Evolutionary conservation across 1,140 invertebrate species (phyloP), one percentile per base, ranked within the genome.

Genomic region (Leptonema lineaticorne): DNA sequence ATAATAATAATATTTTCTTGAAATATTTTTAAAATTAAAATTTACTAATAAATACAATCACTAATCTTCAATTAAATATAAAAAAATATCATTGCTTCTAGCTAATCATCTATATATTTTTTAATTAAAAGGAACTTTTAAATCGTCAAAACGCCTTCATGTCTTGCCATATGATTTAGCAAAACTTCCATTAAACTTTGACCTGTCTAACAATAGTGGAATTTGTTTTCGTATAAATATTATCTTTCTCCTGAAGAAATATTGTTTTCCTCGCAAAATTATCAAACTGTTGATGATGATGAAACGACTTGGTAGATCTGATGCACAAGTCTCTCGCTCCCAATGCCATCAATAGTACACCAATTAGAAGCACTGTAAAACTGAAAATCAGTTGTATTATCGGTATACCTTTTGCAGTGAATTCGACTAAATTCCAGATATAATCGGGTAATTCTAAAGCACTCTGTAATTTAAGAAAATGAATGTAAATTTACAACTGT

Each of bases 401-500:
- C 20, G 84, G 85, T 58, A 85, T 53, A 8, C 86, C 69, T 0
- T 81, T 78, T 1, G 81, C 78, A 64, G 76, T 79, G 56, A 84
- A 80, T 69, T 83, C 85, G 45, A 86, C 78, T 0, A 83, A 74
- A 30, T 71, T 64, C 46, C 76, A 73, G 16, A 87, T 82, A 58
- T 81, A 78, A 53, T 75, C 74, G 2, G 86, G 85, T 7, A 90
- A 77, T 69, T 85, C 81, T 46, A 82, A 79, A 82, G 86, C 85
- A 72, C 84, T 81, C 86, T 87, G 79, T 75, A 83, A 81, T 69
- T n/a, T n/a, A 67, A 78, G 76, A 72, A 70, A 71, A 75, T 73
- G 67, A 63, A 45, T 37, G n/a, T 24, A 6, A 69, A 29, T 46
- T 56, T 63, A 3, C 53, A 57, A 26, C 9, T 14, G 56, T 20